phyloP scores from a whole-genome alignment of 2,113 vertebrate species.

The Catharus minimus region DNA sequence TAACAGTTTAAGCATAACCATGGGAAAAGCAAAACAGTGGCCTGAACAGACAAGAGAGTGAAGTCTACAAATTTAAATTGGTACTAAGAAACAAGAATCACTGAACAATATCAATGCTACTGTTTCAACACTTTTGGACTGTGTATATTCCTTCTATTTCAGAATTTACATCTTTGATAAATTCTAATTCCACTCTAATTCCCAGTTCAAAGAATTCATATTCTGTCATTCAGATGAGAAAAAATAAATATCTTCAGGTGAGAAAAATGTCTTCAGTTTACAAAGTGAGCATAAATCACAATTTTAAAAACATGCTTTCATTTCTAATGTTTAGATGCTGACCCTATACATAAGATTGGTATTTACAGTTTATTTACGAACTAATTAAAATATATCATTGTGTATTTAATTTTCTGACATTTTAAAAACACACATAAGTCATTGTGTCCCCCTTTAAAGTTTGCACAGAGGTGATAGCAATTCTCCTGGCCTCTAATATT shows the following conservation, averaged over 20 bases:
- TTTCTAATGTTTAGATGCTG: neutral
- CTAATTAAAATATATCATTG: slow-evolving; percentile 31
- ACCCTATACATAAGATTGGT: neutral
- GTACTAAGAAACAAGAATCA: neutral
- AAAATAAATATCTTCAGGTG: neutral
- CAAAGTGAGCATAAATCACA: neutral
- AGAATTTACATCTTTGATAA: neutral
- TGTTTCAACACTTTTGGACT: neutral
- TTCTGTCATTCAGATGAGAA: neutral
- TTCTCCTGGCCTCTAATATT: slow-evolving; percentile 30
- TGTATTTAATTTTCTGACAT: slow-evolving; percentile 51
- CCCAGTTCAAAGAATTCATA: neutral
- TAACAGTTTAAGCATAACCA: neutral
- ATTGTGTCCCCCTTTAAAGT: slow-evolving; percentile 31
- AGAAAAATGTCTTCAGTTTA: neutral
- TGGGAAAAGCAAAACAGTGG: neutral
- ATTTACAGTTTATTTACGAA: slow-evolving; percentile 46
- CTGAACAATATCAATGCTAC: accelerated
- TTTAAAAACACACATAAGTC: slow-evolving; percentile 35
- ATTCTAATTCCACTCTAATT: neutral
- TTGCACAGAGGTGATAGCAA: slow-evolving; percentile 45
- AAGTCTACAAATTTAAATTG: neutral
- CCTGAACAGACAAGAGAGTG: neutral
- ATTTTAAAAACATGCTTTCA: neutral
- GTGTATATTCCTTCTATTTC: neutral